Conservation (phyloP, 2,888 invertebrate genomes). For the Bombylius discolor region DNA sequence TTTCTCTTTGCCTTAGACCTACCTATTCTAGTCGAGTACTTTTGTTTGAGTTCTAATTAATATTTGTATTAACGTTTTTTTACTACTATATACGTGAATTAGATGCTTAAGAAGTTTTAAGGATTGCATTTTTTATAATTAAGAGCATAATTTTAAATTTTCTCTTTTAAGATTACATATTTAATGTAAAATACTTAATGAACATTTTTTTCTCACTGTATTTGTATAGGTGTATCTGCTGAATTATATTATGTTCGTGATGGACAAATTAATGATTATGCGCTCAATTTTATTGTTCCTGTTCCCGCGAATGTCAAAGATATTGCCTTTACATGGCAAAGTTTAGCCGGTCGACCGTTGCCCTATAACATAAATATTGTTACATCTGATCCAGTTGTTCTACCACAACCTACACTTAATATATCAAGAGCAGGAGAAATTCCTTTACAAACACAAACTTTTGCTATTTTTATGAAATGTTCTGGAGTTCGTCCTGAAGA, state of each 20-base stretch:
- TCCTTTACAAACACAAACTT: constrained; percentile 64
- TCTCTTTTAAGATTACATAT: too few species aligned
- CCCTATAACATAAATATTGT: constrained; percentile 72
- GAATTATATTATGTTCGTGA: constrained; percentile 85
- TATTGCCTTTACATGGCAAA: constrained; percentile 87
- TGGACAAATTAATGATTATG: constrained; percentile 82
- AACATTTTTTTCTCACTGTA: constrained; percentile 12
- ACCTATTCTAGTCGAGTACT: too few species aligned
- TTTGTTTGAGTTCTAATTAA: too few species aligned
- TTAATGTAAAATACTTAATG: too few species aligned
- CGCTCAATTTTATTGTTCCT: constrained; percentile 75
- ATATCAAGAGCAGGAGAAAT: constrained; percentile 70
- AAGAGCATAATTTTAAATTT: too few species aligned
- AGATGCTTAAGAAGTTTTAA: too few species aligned
- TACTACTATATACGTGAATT: too few species aligned
- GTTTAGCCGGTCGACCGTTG: constrained; percentile 64
- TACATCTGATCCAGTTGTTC: constrained; percentile 59
- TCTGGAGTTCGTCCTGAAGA: constrained; percentile 73
- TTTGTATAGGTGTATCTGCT: constrained; percentile 62
- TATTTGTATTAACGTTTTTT: too few species aligned
- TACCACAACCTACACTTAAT: constrained; percentile 66
- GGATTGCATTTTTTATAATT: too few species aligned
- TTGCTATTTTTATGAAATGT: constrained; percentile 70
- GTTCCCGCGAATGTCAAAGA: constrained; percentile 75
- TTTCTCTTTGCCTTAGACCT: too few species aligned